Percentiles rank a stretch among this genome's conserved stretches.
These are phyloP conservation scores for Epinotia ramella DNA, from an alignment of 2,888 invertebrate species.

Conservation along the genomic window DNA sequence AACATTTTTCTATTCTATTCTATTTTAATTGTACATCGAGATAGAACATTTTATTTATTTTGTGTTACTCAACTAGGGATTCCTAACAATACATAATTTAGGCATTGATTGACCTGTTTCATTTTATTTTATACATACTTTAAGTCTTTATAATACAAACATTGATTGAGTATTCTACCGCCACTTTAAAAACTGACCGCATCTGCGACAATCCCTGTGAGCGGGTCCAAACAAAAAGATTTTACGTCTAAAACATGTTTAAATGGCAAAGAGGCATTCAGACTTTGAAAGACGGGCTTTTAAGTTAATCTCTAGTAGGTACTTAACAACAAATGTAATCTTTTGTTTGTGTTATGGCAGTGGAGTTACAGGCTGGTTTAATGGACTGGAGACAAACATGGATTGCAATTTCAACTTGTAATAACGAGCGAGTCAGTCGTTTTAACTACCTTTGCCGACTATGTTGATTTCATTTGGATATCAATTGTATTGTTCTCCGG, in stretches of 20 bases:
- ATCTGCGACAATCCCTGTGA: neutral
- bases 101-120: too few species aligned
- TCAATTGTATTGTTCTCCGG: neutral
- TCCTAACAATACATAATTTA: too few species aligned
- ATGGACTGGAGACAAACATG: constrained; percentile 1
- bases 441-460: neutral
- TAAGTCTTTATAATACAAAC: too few species aligned
- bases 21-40: too few species aligned
- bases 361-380: constrained; percentile 16
- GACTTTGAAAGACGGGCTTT: constrained; percentile 33
- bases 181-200: neutral
- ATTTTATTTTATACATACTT: too few species aligned
- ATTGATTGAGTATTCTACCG: too few species aligned
- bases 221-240: constrained; percentile 15
- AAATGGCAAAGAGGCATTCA: constrained; percentile 39
- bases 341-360: constrained; percentile 31
- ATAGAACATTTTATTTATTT: too few species aligned
- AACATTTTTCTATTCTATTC: too few species aligned
- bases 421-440: neutral
- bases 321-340: constrained; percentile 34
- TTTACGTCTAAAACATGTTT: constrained; percentile 35
- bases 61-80: too few species aligned
- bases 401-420: constrained; percentile 9
- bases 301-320: constrained; percentile 37
- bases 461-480: neutral